These are phyloP conservation scores for Agrilus mali DNA, from an alignment of 2,888 invertebrate species.

Conservation along the genomic window DNA sequence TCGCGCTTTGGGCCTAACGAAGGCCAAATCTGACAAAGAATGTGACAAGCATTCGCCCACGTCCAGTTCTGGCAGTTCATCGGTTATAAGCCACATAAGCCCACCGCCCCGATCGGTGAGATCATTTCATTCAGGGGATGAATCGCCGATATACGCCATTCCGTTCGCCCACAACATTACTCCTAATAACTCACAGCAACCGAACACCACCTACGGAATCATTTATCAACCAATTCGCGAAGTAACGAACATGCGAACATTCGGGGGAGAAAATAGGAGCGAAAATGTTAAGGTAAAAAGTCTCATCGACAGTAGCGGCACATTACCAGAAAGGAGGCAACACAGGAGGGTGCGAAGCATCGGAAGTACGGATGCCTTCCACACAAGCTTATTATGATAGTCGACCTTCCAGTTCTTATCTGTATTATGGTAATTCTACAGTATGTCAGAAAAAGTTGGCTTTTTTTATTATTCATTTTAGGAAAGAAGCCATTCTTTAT, in stretches of 20 bases:
- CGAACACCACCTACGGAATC: no score
- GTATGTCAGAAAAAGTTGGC: no score
- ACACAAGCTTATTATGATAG: constrained; percentile 27
- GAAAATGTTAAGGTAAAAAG: constrained; percentile 17
- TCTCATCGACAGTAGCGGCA: constrained; percentile 35
- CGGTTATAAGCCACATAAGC: constrained; percentile 40
- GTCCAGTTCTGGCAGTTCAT: constrained; percentile 51
- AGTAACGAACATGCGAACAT: no score
- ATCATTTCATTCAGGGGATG: constrained; percentile 31
- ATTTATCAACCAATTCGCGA: no score
- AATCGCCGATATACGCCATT: constrained; percentile 28
- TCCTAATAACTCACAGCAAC: no score
- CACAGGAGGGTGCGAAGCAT: constrained; percentile 61
- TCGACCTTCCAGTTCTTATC: no score
- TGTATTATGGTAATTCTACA: no score
- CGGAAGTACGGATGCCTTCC: constrained; percentile 56
- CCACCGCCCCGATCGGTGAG: constrained; percentile 35
- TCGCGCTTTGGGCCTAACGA: constrained; percentile 53
- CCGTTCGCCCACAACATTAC: constrained; percentile 18
- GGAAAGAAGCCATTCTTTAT: no score
- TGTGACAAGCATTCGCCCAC: constrained; percentile 52
- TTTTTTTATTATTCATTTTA: no score
- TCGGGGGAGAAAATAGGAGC: background rate
- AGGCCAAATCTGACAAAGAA: constrained; percentile 27
- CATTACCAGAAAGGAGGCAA: constrained; percentile 36